These are phyloP conservation scores for Thysanoteuthis rhombus DNA, from an alignment of 2,888 invertebrate genomes.

Conservation along the genomic window DNA sequence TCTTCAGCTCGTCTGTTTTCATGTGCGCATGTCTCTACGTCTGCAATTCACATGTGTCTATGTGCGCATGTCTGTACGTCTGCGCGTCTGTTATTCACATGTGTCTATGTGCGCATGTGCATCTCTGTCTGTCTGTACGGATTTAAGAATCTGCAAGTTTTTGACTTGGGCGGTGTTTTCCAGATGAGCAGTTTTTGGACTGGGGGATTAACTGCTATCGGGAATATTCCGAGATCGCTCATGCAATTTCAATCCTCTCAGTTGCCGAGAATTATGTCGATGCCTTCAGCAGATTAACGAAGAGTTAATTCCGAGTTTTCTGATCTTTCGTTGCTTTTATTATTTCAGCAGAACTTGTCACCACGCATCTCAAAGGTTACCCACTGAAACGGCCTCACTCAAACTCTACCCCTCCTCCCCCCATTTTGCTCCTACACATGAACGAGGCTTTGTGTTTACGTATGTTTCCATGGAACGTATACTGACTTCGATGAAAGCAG, in stretches of 20 bases:
- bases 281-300: neutral
- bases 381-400: neutral
- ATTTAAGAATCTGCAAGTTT: neutral
- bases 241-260: neutral
- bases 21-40: neutral
- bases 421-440: neutral
- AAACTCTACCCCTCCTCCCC: too few relatives aligned
- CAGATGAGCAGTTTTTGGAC: neutral
- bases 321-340: neutral
- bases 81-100: neutral
- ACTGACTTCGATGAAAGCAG: too few relatives aligned
- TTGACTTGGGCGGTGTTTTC: constrained; percentile 12
- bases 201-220: neutral
- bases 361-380: neutral
- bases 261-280: neutral
- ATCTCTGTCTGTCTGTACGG: neutral
- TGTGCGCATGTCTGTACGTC: neutral
- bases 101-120: neutral
- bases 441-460: neutral
- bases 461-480: neutral
- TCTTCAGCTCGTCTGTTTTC: neutral
- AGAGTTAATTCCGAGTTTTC: neutral
- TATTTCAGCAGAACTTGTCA: neutral
- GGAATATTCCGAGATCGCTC: neutral
- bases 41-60: neutral